phyloP scores from a whole-genome alignment of 2,888 invertebrate species.

The Apotomis betuletana region DNA sequence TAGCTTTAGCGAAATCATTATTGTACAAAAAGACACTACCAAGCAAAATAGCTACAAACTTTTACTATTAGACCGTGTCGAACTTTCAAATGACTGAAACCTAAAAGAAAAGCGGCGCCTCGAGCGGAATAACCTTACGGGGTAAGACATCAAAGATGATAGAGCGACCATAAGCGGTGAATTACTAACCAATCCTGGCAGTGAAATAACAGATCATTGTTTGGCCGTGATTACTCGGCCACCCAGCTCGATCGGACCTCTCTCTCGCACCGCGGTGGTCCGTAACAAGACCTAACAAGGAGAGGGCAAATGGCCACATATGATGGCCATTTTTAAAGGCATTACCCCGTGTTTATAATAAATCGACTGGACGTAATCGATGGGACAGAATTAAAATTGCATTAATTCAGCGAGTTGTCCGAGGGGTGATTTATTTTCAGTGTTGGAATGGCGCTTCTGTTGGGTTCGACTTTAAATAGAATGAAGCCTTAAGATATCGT shows the following conservation, averaged over 20 bases:
- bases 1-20: no score
- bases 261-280: constrained; percentile 57
- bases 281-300: constrained; percentile 53
- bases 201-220: constrained; percentile 74
- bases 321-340: constrained; percentile 57
- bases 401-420: constrained; percentile 53
- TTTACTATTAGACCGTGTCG: background rate
- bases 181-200: constrained; percentile 55
- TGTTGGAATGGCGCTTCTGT: constrained; percentile 18
- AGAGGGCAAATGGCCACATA: constrained; percentile 51
- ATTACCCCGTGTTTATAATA: constrained; percentile 60
- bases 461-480: background rate
- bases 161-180: constrained; percentile 46
- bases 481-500: background rate
- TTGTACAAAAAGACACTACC: background rate
- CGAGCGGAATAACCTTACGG: background rate
- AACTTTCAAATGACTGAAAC: background rate
- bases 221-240: constrained; percentile 61
- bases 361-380: constrained; percentile 57
- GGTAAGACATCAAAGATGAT: constrained; percentile 43
- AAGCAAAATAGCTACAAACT: background rate
- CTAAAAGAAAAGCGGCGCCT: constrained; percentile 7
- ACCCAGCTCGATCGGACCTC: constrained; percentile 61
- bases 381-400: constrained; percentile 63
- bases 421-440: constrained; percentile 30